Conservation (phyloP, 1,140 invertebrate species). For the Achroia grisella region DNA sequence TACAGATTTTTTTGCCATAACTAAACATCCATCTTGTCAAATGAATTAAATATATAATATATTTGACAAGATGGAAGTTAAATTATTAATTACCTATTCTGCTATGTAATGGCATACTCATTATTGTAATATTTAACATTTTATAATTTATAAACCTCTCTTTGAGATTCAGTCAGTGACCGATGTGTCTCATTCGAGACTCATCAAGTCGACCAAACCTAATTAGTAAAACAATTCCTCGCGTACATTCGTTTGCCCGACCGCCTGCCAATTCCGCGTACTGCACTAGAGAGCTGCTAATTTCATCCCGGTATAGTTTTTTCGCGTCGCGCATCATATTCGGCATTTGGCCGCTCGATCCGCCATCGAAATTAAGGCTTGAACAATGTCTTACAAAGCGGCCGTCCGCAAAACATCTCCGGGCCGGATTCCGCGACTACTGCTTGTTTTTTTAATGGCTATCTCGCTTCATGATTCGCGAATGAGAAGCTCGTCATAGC, state of each 20-base stretch:
- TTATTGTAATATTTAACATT: too few species aligned
- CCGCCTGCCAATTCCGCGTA: conserved; percentile 69
- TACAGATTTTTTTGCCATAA: neutral
- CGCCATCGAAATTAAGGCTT: conserved; percentile 66
- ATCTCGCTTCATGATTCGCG: conserved; percentile 53
- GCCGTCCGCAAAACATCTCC: conserved; percentile 66
- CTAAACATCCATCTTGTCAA: too few species aligned
- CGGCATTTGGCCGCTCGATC: conserved; percentile 67
- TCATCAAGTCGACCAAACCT: conserved; percentile 57
- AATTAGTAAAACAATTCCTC: conserved; percentile 69
- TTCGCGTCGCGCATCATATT: conserved; percentile 70
- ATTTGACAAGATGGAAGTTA: too few species aligned
- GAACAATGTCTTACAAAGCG: conserved; percentile 72
- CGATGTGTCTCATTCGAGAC: conserved; percentile 7
- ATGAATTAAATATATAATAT: too few species aligned
- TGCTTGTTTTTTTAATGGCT: conserved; percentile 61
- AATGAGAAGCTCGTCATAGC: conserved; percentile 72
- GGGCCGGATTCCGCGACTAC: conserved; percentile 58
- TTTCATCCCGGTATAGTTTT: conserved; percentile 67
- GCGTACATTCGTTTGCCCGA: conserved; percentile 62
- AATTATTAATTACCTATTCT: too few species aligned
- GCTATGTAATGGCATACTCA: too few species aligned
- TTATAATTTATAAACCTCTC: too few species aligned
- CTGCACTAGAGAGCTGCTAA: conserved; percentile 68
- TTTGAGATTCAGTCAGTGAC: too few species aligned